Evolutionary conservation across 35 echinoderm and acorn worm species (phyloP), one percentile per base, ranked within the genome.

Genomic region (Apostichopus japonicus): DNA sequence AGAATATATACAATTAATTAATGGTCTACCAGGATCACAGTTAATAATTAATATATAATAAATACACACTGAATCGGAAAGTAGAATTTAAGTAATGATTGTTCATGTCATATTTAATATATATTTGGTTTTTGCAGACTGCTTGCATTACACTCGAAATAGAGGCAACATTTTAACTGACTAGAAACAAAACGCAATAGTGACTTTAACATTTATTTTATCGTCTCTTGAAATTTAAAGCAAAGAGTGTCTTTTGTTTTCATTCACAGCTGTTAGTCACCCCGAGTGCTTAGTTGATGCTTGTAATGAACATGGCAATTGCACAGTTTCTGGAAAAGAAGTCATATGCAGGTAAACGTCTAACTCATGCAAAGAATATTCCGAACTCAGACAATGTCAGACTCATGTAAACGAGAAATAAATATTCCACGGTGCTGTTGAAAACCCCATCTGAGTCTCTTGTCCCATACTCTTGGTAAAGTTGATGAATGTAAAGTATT

Each of bases 301-400:
- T 54, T 83, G 79, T 8, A 53, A 15, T 54, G 21, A n/a, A 15
- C 6, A 54, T 17, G 79, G 79, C 6, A 53, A 10, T 19, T 83
- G 79, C 21, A 54, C 9, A 55, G 51, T 54, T 83, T 8, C 17
- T 17, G 44, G 15, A 3, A 53, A 54, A 83, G 10, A 11, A 53
- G 17, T 83, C 44, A n/a, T 19, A 21, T 83, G 79, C 79, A 83
- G 51, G 79, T 83, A 56, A 83, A 44, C 33, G 33, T 44, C 33
- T 44, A 44, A 44, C 2, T 44, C 33, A 44, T 44, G 4, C 33
- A 44, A 44, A 3, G 33, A 44, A 44, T 44, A 53, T 80, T 67
- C 6, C 21, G 10, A 8, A n/a, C 14, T 79, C 23, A 4, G n/a
- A 44, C 22, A 44, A 44, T 3, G 33, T 44, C 57, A 61, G 1